Evolutionary conservation across 2,888 invertebrate species (phyloP), one percentile per base, ranked within the genome.

Genomic region (Graphium colonna): DNA sequence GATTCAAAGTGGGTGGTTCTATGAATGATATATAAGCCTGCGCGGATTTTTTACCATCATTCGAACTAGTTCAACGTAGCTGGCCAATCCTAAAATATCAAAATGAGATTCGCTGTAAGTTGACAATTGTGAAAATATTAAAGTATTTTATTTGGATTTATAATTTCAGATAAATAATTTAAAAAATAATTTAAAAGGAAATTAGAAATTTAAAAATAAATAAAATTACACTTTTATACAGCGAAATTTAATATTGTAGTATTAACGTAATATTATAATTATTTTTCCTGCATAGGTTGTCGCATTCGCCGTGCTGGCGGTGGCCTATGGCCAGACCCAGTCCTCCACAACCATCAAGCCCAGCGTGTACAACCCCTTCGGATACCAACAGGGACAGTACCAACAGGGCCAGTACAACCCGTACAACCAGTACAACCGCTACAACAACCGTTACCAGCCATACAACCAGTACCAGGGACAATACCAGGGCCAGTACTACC

Each of bases 21-120:
- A 67, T 66, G 71, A 68, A 64, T 59, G 62, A 81, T 86, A 85
- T 85, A 87, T 75, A 86, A 81, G 83, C 79, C 67, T 65, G 80
- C 78, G 76, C 78, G 65, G 73, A 77, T 83, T 84, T 77, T 85
- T 81, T 71, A 73, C 62, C 73, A 67, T 68, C 87, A 87, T 79
- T 85, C 84, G 65, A 85, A 80, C 77, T 86, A 86, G 85, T 80
- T 76, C 80, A 82, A 60, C 78, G 73, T 70, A 76, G 80, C 79
- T 75, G 77, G 76, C 56, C 76, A 71, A 65, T 62, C 60, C 52
- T 48, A 56, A 55, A 55, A 60, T 58, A 59, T 46, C 55, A 57
- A 73, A 66, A 85, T 85, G 84, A 83, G 73, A 77, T 75, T 73
- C 69, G 75, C 75, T 58, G 84, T 85, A 77, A 85, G 84, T 85